phyloP scores from a whole-genome alignment of 2,113 vertebrate genomes.

The Nibea albiflora region DNA sequence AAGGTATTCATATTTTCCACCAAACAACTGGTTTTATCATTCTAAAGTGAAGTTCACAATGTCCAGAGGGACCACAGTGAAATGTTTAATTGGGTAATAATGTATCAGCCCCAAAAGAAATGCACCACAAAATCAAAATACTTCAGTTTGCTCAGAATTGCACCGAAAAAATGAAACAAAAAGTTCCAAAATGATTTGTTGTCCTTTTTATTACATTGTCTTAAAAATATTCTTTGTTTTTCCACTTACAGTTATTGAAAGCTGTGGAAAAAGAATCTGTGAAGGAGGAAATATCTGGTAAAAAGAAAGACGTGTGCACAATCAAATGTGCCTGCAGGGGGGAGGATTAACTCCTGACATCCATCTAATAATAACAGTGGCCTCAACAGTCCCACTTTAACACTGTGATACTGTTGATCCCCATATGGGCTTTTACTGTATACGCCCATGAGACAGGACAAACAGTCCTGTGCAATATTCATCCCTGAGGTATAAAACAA shows the following conservation, averaged over 20 bases:
- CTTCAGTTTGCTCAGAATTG: background rate
- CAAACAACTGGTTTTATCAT: background rate
- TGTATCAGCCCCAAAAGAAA: background rate
- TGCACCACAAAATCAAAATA: background rate
- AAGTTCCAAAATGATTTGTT: background rate
- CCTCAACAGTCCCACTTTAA: slow-evolving; percentile 46
- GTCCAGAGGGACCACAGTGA: background rate
- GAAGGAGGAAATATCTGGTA: background rate
- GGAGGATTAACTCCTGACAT: slow-evolving; percentile 55
- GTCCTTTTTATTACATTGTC: background rate
- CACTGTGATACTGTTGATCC: slow-evolving; percentile 69
- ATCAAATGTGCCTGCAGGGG: slow-evolving; percentile 15
- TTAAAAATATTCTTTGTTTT: background rate
- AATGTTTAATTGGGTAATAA: background rate
- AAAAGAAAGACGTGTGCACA: slow-evolving; percentile 11
- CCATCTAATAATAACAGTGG: slow-evolving; percentile 49
- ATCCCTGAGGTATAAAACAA: slow-evolving; percentile 58
- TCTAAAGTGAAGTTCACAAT: background rate
- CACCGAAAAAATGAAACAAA: background rate
- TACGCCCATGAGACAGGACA: slow-evolving; percentile 49
- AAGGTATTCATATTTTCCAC: background rate
- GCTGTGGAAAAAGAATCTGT: background rate
- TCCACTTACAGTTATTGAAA: background rate
- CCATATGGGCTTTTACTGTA: slow-evolving; percentile 67
- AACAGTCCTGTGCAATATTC: slow-evolving; percentile 60